phyloP scores from a whole-genome alignment of 2,113 vertebrate species.

The Anthoscopus minutus region DNA sequence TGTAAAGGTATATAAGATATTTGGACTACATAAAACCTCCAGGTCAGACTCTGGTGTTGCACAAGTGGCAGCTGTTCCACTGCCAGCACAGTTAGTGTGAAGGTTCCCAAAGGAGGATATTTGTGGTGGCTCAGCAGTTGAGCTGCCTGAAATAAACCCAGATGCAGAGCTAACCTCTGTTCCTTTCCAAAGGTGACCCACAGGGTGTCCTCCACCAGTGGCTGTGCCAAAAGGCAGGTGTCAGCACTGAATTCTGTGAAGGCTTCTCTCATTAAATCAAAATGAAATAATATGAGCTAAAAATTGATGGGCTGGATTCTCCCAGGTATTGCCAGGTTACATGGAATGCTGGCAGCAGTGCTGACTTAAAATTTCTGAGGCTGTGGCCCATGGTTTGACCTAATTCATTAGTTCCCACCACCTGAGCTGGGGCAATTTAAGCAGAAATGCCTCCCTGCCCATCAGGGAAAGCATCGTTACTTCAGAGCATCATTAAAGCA shows the following conservation, averaged over 20 bases:
- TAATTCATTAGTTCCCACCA: background rate
- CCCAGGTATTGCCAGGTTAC: background rate
- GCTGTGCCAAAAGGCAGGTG: background rate
- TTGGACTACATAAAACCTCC: background rate
- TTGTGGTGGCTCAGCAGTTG: background rate
- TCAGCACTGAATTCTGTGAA: background rate
- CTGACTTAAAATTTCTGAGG: background rate
- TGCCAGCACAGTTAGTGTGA: background rate
- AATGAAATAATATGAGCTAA: background rate
- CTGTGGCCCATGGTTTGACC: background rate
- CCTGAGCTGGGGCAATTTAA: background rate
- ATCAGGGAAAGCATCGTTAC: background rate
- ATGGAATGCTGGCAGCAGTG: background rate
- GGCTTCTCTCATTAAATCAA: background rate
- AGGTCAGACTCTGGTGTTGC: background rate
- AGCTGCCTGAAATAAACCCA: background rate
- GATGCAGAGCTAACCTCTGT: background rate
- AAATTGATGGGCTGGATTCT: background rate
- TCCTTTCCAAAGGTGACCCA: background rate
- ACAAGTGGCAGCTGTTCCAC: background rate
- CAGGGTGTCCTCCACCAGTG: no score
- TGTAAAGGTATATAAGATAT: background rate
- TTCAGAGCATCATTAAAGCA: background rate
- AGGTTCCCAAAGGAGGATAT: background rate
- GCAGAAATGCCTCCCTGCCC: background rate